Conservation (phyloP, 2,888 invertebrate species). For the Deroplatys truncata region DNA sequence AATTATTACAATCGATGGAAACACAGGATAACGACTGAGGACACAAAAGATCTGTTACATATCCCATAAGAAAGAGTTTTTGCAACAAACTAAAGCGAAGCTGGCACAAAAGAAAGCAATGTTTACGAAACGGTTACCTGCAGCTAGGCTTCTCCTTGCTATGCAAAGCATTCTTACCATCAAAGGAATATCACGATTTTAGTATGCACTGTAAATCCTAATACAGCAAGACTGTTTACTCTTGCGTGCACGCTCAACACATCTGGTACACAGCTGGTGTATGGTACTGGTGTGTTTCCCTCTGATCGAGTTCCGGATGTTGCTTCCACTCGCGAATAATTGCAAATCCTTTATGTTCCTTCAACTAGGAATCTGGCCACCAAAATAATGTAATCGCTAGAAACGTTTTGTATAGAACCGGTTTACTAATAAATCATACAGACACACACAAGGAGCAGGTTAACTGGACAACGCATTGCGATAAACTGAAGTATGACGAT, state of each 20-base stretch:
- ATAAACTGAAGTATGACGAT: no score
- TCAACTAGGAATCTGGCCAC: no score
- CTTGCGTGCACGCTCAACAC: not conserved
- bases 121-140: not conserved
- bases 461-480: no score
- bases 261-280: not conserved
- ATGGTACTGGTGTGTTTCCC: no score
- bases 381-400: no score
- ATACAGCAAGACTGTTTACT: not conserved
- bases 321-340: no score
- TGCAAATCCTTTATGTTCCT: no score
- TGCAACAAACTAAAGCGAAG: not conserved
- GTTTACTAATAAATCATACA: no score
- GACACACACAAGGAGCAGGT: no score
- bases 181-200: not conserved
- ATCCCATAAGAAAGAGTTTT: not conserved
- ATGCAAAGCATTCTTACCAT: not conserved
- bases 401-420: no score
- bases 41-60: not conserved
- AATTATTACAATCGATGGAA: not conserved
- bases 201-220: not conserved
- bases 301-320: not conserved
- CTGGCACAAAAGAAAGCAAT: no score
- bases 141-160: not conserved
- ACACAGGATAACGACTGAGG: not conserved